phyloP scores from a whole-genome alignment of 2,113 vertebrate species.

The Tupaia tana region DNA sequence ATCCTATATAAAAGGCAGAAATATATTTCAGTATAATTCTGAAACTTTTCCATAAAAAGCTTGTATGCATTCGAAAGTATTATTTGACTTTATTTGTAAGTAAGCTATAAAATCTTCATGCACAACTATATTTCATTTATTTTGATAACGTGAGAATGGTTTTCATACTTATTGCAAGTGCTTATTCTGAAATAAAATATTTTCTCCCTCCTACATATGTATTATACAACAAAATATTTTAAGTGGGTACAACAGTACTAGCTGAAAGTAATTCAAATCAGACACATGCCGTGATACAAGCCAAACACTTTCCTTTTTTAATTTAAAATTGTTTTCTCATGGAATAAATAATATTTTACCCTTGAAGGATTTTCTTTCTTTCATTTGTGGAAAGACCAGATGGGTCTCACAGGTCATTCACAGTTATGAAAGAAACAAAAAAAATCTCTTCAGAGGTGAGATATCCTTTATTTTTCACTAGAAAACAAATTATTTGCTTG shows the following conservation, averaged over 20 bases:
- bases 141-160: constrained; percentile 77
- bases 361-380: constrained; percentile 83
- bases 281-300: constrained; percentile 75
- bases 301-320: constrained; percentile 81
- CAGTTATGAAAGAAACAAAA: constrained; percentile 81
- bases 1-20: not conserved
- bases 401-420: constrained; percentile 85
- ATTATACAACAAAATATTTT: constrained; percentile 82
- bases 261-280: constrained; percentile 82
- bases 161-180: constrained; percentile 78
- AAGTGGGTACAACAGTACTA: constrained; percentile 79
- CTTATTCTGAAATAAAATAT: constrained; percentile 81
- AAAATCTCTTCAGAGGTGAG: constrained; percentile 79
- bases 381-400: constrained; percentile 83
- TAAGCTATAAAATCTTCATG: constrained; percentile 61
- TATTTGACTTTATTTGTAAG: constrained; percentile 54
- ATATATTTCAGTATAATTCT: constrained; percentile 26
- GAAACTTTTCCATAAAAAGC: not conserved
- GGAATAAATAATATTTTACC: constrained; percentile 84
- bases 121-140: constrained; percentile 70
- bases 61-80: not conserved
- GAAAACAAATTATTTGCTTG: constrained; percentile 88
- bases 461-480: constrained; percentile 81
- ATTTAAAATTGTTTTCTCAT: constrained; percentile 85
- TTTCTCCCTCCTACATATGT: constrained; percentile 78